Evolutionary conservation across 2,113 vertebrate species (phyloP).

Genomic region (Salvelinus namaycush): DNA sequence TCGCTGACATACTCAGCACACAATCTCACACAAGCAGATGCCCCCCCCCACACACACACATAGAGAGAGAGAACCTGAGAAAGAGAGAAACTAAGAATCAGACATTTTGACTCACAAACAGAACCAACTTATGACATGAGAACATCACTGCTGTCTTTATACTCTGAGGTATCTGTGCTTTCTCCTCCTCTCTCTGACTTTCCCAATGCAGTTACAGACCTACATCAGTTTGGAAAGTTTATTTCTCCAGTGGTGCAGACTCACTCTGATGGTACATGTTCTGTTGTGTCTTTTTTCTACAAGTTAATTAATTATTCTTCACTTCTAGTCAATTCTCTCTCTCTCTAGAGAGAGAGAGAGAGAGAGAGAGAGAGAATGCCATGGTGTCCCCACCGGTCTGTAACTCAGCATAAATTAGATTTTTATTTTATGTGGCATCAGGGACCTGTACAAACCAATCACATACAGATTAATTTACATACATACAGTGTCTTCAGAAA

Average conservation of each 20-base stretch:
- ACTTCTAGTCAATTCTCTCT: conserved; percentile 51
- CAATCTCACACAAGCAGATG: not conserved
- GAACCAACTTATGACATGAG: conserved; percentile 23
- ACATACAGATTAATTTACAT: not conserved
- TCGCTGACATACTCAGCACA: not conserved
- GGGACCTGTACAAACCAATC: not conserved
- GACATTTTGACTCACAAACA: not conserved
- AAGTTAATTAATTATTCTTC: conserved; percentile 63
- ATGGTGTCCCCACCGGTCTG: conserved; percentile 33
- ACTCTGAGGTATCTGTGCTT: conserved; percentile 44
- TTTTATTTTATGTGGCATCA: conserved; percentile 25
- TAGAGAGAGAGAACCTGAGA: not conserved
- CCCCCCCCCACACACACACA: not conserved
- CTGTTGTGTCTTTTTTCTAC: conserved; percentile 52
- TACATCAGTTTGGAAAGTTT: conserved; percentile 55
- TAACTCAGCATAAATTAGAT: conserved; percentile 58
- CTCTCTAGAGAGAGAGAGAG: not conserved
- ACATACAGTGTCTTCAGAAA: not conserved
- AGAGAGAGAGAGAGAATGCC: not conserved
- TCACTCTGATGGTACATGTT: conserved; percentile 45
- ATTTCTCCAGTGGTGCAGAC: conserved; percentile 45
- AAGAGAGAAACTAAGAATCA: not conserved
- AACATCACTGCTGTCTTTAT: not conserved
- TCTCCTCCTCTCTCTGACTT: conserved; percentile 29
- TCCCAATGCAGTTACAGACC: conserved; percentile 60